Conservation (phyloP, 2,113 vertebrate genomes). For the Cariama cristata region DNA sequence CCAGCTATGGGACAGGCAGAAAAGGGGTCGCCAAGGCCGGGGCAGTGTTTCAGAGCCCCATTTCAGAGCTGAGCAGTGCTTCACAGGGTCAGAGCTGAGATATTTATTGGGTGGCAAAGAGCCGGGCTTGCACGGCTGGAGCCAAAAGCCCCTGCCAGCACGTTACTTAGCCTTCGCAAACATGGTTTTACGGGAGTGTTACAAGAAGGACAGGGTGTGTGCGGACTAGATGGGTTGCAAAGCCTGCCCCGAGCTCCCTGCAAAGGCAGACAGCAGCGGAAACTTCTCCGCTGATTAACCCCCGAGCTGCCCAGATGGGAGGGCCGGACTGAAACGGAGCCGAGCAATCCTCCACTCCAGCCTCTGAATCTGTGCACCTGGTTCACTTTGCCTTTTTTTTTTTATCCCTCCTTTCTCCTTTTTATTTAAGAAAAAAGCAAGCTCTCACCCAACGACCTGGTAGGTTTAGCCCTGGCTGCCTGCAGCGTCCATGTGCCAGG, state of each 20-base stretch:
- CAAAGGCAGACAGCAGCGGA: background rate
- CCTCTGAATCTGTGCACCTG: background rate
- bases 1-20: background rate
- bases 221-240: background rate
- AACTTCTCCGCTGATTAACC: background rate
- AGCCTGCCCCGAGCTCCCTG: background rate
- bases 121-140: background rate
- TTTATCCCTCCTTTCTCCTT: background rate
- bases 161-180: background rate
- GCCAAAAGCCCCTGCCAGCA: background rate
- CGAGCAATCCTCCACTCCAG: background rate
- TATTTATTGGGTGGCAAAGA: constrained; percentile 35
- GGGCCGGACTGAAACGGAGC: background rate
- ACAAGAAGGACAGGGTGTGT: background rate
- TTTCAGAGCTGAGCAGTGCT: background rate
- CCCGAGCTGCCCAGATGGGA: background rate
- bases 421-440: background rate
- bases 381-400: background rate
- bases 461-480: background rate
- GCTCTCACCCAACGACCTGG: background rate
- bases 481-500: background rate
- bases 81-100: background rate
- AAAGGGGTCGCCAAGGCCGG: background rate
- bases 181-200: background rate
- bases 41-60: background rate